phyloP scores from a whole-genome alignment of 1,140 invertebrate genomes.

The Bombus impatiens region DNA sequence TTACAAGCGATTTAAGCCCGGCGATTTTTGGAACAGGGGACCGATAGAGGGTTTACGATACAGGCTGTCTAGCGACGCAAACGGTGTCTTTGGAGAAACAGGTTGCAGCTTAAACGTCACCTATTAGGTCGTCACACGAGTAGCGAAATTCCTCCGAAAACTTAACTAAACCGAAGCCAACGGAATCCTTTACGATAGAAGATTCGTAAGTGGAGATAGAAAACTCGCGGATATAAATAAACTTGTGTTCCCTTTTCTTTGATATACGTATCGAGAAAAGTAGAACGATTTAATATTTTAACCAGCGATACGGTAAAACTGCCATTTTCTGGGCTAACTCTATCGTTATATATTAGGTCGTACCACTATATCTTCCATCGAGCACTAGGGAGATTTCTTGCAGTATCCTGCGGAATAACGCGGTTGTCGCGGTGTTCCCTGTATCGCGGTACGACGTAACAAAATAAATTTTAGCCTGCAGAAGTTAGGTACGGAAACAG shows the following conservation, averaged over 20 bases:
- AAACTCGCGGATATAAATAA: no score
- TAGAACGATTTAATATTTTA: no score
- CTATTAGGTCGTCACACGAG: background rate
- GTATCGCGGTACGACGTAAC: background rate
- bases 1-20: conserved; percentile 72
- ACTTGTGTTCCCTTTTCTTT: no score
- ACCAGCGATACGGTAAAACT: no score
- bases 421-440: background rate
- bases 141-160: no score
- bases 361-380: background rate
- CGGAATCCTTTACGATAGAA: no score
- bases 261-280: no score
- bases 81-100: background rate
- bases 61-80: background rate
- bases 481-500: background rate
- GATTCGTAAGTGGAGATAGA: no score
- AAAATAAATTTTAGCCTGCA: background rate
- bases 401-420: background rate
- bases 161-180: no score
- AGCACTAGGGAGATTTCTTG: background rate
- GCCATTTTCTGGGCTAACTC: no score
- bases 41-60: background rate
- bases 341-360: no score
- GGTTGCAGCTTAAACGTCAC: background rate
- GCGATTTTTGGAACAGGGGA: conserved; percentile 38